Percentiles rank a stretch among this genome's conserved stretches.
Conservation (phyloP, 2,113 vertebrate species). For the Phoxinus phoxinus region DNA sequence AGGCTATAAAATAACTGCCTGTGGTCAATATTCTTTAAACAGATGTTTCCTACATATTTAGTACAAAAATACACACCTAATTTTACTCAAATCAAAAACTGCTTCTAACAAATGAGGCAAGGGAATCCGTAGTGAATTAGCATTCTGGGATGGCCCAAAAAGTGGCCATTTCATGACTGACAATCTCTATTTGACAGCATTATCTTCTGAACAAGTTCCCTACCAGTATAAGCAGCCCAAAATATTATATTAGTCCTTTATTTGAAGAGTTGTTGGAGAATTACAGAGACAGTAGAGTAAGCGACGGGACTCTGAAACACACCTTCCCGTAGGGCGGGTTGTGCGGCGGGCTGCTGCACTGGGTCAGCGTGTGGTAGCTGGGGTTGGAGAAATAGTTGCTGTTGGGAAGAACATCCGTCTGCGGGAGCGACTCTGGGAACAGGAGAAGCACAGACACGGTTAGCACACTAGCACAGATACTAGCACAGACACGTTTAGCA, state of each 20-base stretch:
- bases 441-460: background rate
- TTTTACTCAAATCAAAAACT: background rate
- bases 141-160: too few species aligned
- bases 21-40: background rate
- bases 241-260: background rate
- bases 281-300: background rate
- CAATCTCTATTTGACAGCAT: background rate
- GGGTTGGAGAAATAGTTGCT: constrained; percentile 97
- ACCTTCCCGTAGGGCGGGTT: constrained; percentile 84
- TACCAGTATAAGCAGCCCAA: background rate
- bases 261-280: background rate
- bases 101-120: background rate
- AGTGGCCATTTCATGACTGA: too few species aligned
- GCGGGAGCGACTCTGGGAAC: constrained; percentile 84
- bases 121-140: too few species aligned
- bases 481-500: too few species aligned
- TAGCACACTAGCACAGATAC: background rate
- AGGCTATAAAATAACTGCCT: background rate
- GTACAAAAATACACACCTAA: background rate
- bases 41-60: background rate
- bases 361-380: constrained; percentile 93
- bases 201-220: background rate
- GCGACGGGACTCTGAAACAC: too few species aligned
- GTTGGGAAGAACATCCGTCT: constrained; percentile 80
- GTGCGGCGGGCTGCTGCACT: constrained; percentile 81